Evolutionary conservation across 2,113 vertebrate genomes (phyloP), one percentile per base, ranked within the genome.

Genomic region (Crocuta crocuta): DNA sequence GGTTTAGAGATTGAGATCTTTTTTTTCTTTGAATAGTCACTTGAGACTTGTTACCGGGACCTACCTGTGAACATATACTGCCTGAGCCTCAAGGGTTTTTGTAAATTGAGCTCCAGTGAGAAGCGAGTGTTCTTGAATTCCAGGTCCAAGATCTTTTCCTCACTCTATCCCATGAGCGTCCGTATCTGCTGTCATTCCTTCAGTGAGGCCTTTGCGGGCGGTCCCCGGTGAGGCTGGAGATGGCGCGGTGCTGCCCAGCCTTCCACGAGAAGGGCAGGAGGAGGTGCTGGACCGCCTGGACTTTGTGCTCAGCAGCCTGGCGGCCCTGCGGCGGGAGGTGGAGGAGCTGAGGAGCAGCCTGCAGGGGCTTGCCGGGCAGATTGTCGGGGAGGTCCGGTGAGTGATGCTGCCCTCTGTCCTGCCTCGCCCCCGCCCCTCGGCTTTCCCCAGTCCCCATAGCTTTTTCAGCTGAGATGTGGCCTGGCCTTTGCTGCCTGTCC

Each of bases 301-400:
- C 94, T 99, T 99, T 0, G 98, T 99, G 95, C 97, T 99, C 97
- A 99, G 63, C 79, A 99, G 98, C 39, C 97, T 99, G 4, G 65
- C 96, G 0, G 99, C 99, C 0, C 98, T 99, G 80, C 98, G 99
- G 58, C 98, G 79, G 0, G 99, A 99, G 93, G 99, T 99, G 71
- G 99, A 99, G 16, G 99, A 99, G 96, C 97, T 99, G 79, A 98
- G 99, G 23, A 98, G 93, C 5, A 98, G 99, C 87, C 99, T 99
- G 73, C 99, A 99, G 95, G 98, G 98, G 65, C 98, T 99, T 10
- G 99, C 99, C 0, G 96, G 97, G 28, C 99, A 99, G 94, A 99
- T 99, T 7, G 98, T 99, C 24, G 99, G 99, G 35, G 99, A 99
- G 96, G 99, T 99, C 96, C 99, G 99, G 99, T 99, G 94, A 98